Base-by-base conservation (phyloP, 2,113 vertebrate genomes). In the Canis aureus region DNA sequence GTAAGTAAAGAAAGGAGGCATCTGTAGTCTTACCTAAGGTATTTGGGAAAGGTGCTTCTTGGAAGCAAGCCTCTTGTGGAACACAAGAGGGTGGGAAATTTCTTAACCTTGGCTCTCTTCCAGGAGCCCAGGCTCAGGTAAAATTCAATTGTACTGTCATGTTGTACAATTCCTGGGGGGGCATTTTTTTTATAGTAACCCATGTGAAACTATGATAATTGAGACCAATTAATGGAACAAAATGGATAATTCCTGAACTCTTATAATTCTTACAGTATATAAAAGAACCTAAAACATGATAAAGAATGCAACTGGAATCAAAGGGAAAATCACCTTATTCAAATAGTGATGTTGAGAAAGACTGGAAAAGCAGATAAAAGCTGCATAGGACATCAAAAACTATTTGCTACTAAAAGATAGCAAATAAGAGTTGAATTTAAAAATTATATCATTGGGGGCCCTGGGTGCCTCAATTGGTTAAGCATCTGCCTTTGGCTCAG, bases 371-470 rank as follows among this genome's bases (percentile, higher is more conserved):
- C 69, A 49, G n/a, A 29, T 74, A 32, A 78, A 15, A 84, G 49
- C 43, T 57, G 11, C 51, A 84, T 20, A 59, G 67, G 49, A 27
- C 32, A 91, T 76, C 5, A 89, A 78, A 85, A 94, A 74, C 80
- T 62, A 78, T 35, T 35, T 35, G 35, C 35, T 35, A 35, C 35
- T 23, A 38, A 73, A 67, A 73, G 32, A 23, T 29, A 32, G 25
- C 59, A 76, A 51, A 78, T n/a, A 76, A 71, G 13, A 85, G 51
- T 91, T 85, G 20, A 79, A 79, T 85, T 85, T 91, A 66, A 84
- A 93, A 73, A 71, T 71, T 25, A 43, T 66, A 66, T 32, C 64
- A 32, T 5, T 22, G 22, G 29, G 64, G 27, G 2, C 5, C 64
- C 64, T 64, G 13, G 64, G 29, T 38, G 35, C 17, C n/a, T 73